Percentiles rank a stretch among this genome's conserved stretches.
Conservation (phyloP, 2,113 vertebrate genomes). For the Chamaetylas fuelleborni region DNA sequence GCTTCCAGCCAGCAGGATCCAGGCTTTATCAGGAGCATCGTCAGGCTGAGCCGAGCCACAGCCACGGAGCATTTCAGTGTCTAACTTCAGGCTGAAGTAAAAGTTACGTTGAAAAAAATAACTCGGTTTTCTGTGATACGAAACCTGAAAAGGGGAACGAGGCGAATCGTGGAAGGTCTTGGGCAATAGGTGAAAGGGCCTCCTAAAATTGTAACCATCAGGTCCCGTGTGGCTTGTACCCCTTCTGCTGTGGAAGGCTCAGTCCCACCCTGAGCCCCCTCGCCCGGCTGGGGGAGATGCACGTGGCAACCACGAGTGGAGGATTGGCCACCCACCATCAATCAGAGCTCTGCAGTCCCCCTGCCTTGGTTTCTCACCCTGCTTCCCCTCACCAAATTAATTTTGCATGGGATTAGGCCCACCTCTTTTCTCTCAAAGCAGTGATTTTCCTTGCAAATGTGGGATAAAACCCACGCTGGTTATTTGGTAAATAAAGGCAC, state of each 20-base stretch:
- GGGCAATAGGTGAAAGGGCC: slow-evolving; percentile 38
- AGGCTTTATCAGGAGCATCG: rapidly evolving
- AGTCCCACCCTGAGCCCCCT: neutral
- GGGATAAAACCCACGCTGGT: neutral
- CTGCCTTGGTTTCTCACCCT: rapidly evolving
- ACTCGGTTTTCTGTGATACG: neutral
- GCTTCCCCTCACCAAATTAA: neutral
- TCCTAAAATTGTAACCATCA: neutral
- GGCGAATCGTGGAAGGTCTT: neutral
- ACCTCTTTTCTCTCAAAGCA: neutral
- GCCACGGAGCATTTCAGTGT: rapidly evolving
- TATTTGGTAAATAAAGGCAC: slow-evolving; percentile 12
- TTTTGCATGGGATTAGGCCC: neutral
- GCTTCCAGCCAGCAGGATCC: neutral
- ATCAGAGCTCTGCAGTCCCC: neutral
- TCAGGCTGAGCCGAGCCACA: neutral
- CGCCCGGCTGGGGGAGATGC: neutral
- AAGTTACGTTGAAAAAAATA: neutral
- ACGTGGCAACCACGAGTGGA: neutral
- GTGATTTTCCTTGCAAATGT: neutral
- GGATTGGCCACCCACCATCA: neutral
- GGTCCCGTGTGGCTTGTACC: neutral
- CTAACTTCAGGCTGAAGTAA: neutral
- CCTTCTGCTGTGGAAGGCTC: neutral
- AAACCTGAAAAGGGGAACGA: slow-evolving; percentile 27